Conservation (phyloP, 2,113 vertebrate genomes). For the Nothobranchius furzeri region DNA sequence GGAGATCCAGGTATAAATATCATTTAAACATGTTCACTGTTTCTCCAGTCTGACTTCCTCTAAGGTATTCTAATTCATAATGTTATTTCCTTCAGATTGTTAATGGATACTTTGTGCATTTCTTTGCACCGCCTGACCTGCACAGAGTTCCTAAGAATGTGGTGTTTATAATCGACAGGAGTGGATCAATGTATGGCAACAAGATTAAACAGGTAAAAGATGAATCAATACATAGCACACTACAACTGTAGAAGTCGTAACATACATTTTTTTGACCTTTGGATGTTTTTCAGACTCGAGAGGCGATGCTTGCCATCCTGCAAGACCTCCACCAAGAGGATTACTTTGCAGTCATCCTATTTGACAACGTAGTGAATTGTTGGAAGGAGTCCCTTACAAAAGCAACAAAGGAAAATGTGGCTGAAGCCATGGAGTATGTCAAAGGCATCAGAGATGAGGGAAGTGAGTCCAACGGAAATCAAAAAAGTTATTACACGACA, state of each 20-base stretch:
- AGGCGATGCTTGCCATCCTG: constrained; percentile 73
- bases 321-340: constrained; percentile 72
- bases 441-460: rapidly evolving
- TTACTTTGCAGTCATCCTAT: constrained; percentile 70
- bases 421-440: constrained; percentile 39
- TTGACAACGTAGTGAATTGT: rapidly evolving
- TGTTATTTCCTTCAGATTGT: constrained; percentile 64
- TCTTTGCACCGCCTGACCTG: constrained; percentile 74
- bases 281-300: constrained; percentile 64
- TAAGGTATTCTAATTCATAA: background rate
- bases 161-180: constrained; percentile 80
- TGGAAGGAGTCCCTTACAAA: constrained; percentile 59
- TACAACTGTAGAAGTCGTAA: background rate
- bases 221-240: too few species aligned
- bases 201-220: constrained; percentile 71
- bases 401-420: constrained; percentile 67
- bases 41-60: background rate
- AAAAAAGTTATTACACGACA: background rate
- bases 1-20: constrained; percentile 83
- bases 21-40: background rate
- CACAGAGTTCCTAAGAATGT: constrained; percentile 74
- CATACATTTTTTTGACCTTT: background rate
- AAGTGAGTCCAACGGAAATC: constrained; percentile 20
- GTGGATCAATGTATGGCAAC: constrained; percentile 68
- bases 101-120: constrained; percentile 84